Conservation (phyloP, 2,797 vertebrate species). For the Hipposideros larvatus region DNA sequence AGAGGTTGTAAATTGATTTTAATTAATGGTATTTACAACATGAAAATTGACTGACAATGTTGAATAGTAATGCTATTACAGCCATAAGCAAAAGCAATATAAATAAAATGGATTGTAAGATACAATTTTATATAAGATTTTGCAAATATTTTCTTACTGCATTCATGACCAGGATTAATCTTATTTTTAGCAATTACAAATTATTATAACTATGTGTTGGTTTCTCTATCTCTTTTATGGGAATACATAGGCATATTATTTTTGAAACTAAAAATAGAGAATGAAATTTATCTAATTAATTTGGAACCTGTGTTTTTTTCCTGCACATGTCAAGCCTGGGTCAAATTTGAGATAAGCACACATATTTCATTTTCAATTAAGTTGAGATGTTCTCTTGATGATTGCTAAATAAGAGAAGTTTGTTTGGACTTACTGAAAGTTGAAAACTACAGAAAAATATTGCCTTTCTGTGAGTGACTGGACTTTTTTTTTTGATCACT, state of each 20-base stretch:
- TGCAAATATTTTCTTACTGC: not conserved
- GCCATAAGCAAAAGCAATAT: not conserved
- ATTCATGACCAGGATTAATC: not conserved
- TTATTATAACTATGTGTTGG: not conserved
- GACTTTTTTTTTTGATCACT: not conserved
- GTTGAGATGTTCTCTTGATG: not conserved
- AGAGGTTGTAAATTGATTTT: not conserved
- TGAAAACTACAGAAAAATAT: not conserved
- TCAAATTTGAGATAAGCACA: not conserved
- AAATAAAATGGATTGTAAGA: not conserved
- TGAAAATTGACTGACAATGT: not conserved
- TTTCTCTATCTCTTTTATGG: not conserved
- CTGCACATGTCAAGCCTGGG: not conserved
- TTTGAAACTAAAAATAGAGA: not conserved
- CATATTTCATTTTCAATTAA: not conserved
- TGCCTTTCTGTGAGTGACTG: not conserved
- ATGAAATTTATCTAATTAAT: not conserved
- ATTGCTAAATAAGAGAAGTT: slow-evolving; percentile 6
- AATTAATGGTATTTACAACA: not conserved
- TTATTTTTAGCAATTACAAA: not conserved
- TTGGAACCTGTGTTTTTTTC: not conserved
- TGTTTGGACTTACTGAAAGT: not conserved
- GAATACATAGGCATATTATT: not conserved
- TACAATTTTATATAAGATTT: not conserved
- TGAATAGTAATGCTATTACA: not conserved